Conservation (phyloP, 2,888 invertebrate species). For the Scaptomyza parva region DNA sequence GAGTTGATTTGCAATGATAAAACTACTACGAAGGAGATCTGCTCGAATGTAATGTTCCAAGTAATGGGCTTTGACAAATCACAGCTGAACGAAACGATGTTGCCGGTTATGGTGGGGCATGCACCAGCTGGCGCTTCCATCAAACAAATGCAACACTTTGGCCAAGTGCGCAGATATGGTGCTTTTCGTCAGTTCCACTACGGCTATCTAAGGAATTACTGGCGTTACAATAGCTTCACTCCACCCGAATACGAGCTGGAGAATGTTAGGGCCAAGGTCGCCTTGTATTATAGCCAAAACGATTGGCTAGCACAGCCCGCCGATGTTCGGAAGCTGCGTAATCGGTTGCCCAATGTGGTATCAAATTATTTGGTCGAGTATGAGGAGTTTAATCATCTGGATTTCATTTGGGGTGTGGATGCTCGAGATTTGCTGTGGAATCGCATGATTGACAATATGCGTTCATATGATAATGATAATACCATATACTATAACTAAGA, state of each 20-base stretch:
- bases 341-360: constrained; percentile 79
- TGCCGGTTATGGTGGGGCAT: constrained; percentile 89
- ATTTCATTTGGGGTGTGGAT: constrained; percentile 89
- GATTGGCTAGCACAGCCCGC: constrained; percentile 88
- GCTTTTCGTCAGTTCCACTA: constrained; percentile 87
- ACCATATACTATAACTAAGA: constrained; percentile 29
- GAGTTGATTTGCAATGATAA: constrained; percentile 86
- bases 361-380: constrained; percentile 86
- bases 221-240: constrained; percentile 85
- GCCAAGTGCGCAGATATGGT: constrained; percentile 87
- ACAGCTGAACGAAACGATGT: constrained; percentile 87
- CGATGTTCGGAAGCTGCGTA: constrained; percentile 85
- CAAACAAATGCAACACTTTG: constrained; percentile 90
- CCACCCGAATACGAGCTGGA: constrained; percentile 88
- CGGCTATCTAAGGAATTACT: constrained; percentile 86
- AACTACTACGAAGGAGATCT: constrained; percentile 87
- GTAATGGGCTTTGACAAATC: constrained; percentile 87
- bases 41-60: constrained; percentile 89
- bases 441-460: constrained; percentile 86
- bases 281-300: constrained; percentile 88
- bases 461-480: constrained; percentile 61
- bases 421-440: constrained; percentile 87
- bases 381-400: constrained; percentile 88
- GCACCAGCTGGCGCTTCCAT: constrained; percentile 90
- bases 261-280: constrained; percentile 87